Base-by-base conservation (phyloP, 2,888 invertebrate species). In the Podotricha telesiphe region DNA sequence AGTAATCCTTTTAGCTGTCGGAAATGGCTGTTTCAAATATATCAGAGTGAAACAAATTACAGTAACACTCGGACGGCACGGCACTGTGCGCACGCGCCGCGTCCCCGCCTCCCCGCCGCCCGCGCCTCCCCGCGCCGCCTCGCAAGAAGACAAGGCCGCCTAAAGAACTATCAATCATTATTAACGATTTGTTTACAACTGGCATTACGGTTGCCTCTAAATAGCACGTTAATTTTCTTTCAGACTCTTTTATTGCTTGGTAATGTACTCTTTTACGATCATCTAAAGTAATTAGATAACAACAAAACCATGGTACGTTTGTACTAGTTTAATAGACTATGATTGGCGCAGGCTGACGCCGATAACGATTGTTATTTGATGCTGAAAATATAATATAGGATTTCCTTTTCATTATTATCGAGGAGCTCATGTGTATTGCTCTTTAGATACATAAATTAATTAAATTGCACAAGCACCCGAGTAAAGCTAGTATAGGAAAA, bases 161-260 rank as follows among this genome's bases (percentile, higher is more conserved):
- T 47, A 55, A 61, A 45, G 65, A 51, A 51, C 64, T 59, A 68
- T 68, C 68, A 68, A 65, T 68, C 68, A 58, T 64, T 68, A 45
- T 50, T 65, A 65, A 65, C 59, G 59, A 53, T 65, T 40, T 68
- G 65, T 65, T 68, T 64, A 68, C 68, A 55, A 56, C 20, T 45
- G 45, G 56, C 34, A 56, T 19, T 40, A 19, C 59, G 20, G 51
- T 28, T 45, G 50, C 58, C 53, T 59, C 15, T 58, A 42, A 64
- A 64, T 62, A 55, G 45, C 47, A 55, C 20, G 40, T 62, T 55
- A 45, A 55, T 62, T n/a, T 55, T 62, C 53, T 11, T 62, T 53
- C 45, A 59, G 13, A 53, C 50, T 42, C 51, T 67, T 62, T 55
- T 42, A 47, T 45, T 67, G 28, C 47, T 22, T 40, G 34, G 6